Base-by-base conservation (phyloP, 1,140 invertebrate species). In the Wasmannia auropunctata region DNA sequence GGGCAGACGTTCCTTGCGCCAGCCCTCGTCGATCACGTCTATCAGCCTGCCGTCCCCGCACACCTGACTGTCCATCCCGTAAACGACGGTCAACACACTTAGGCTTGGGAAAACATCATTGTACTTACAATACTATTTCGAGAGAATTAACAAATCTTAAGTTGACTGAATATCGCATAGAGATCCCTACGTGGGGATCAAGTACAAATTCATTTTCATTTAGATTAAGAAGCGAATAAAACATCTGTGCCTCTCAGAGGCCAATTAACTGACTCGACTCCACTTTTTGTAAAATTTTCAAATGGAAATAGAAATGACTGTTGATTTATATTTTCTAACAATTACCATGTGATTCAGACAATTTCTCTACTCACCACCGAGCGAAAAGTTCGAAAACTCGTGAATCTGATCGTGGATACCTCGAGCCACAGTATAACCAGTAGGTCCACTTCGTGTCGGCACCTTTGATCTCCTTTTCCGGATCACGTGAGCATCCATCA, bases 1-100 rank as follows among this genome's bases (percentile, higher is more conserved):
- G 19, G 98, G 98, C 46, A 99, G 95, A 88, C 97, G 96, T 92
- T 99, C 98, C 88, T 97, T 96, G 84, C 97, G 96, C 99, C 99
- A 99, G 89, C 96, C 96, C 88, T 98, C 97, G 94, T 99, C 98
- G 72, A 99, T 97, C 84, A 99, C 95, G 93, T 98, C 98, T 88
- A 98, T 96, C 72, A 99, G 95, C 85, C 97, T 96, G 87, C 98
- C 98, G 91, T 98, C 97, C 19, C 91, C 92, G 51, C 92, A 96
- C 89, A 95, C 95, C 96, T 97, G 95, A 93, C 96, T 96, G 89
- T 97, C 96, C 96, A 97, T 97, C 28, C 62, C 74, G 81, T 56
- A 74, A 87, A 81, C 28, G 51, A 72, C 22, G 43, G 22, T 70
- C 49, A 81, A 58, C 37, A 54, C 62, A 67, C 49, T 58, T 54